Percentiles rank a stretch among this genome's conserved stretches.
Evolutionary conservation across 2,113 vertebrate species (phyloP).

Genomic region (Steatornis caripensis): DNA sequence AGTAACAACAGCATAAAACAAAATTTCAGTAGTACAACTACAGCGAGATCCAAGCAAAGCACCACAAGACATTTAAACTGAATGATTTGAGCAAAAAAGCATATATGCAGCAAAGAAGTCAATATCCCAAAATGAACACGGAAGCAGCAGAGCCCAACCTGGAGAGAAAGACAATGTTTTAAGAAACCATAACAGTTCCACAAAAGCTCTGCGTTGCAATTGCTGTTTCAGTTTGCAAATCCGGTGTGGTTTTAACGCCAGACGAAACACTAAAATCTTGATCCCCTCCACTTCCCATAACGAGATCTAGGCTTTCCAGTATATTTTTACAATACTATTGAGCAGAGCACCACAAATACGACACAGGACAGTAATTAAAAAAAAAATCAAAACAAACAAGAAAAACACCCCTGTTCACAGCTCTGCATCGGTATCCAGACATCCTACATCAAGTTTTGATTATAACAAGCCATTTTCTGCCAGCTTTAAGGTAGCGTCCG

Average conservation of each 20-base stretch:
- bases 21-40: background rate
- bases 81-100: background rate
- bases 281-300: background rate
- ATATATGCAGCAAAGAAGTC: background rate
- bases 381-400: background rate
- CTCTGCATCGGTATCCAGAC: background rate
- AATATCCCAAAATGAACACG: background rate
- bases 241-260: background rate
- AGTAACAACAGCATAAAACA: background rate
- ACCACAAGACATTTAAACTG: background rate
- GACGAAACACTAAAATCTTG: background rate
- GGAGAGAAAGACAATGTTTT: background rate
- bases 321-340: background rate
- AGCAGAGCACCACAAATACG: background rate
- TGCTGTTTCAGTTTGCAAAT: background rate
- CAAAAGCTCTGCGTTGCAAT: background rate
- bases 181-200: background rate
- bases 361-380: background rate
- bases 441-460: background rate
- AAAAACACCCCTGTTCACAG: background rate
- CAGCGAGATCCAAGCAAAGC: background rate
- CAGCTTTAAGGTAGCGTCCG: background rate
- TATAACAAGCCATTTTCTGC: background rate
- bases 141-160: background rate
- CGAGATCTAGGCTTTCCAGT: background rate